Conservation (phyloP, 2,113 vertebrate genomes). For the Protomyctophum bolini region DNA sequence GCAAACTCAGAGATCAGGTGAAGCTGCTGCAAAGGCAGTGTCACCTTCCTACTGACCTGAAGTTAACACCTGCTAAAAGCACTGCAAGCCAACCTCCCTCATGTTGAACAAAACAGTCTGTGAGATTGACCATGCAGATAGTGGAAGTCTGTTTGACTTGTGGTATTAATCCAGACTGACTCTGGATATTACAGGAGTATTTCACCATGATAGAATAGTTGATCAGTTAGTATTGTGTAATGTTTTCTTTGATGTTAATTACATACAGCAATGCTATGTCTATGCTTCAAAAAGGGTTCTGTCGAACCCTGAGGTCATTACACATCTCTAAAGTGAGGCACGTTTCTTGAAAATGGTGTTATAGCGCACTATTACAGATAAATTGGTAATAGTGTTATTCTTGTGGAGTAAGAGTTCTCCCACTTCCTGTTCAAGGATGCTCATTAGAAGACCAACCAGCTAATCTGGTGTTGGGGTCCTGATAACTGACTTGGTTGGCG, state of each 20-base stretch:
- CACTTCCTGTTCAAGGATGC: slow-evolving; percentile 71
- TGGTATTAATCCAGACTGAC: neutral
- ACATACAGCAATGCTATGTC: no score
- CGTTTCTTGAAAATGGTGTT: slow-evolving; percentile 29
- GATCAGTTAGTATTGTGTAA: no score
- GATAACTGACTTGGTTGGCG: slow-evolving; percentile 84
- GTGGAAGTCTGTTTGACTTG: neutral
- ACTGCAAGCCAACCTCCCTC: no score
- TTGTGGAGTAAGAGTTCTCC: slow-evolving; percentile 41
- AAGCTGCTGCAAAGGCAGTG: neutral
- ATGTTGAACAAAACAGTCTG: no score
- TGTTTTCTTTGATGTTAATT: no score
- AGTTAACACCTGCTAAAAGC: no score
- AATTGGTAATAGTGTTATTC: slow-evolving; percentile 59
- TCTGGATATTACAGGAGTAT: neutral
- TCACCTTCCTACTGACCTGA: no score
- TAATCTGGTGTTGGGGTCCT: slow-evolving; percentile 81
- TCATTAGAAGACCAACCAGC: slow-evolving; percentile 78
- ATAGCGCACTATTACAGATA: slow-evolving; percentile 49
- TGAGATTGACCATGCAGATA: neutral
- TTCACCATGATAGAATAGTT: neutral
- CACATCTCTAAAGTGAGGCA: slow-evolving; percentile 21
- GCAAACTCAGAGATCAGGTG: slow-evolving; percentile 3
- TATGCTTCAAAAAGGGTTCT: neutral
- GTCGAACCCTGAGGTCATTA: neutral